Base-by-base conservation (phyloP, 1,140 invertebrate species). In the Bombus cullumanus region DNA sequence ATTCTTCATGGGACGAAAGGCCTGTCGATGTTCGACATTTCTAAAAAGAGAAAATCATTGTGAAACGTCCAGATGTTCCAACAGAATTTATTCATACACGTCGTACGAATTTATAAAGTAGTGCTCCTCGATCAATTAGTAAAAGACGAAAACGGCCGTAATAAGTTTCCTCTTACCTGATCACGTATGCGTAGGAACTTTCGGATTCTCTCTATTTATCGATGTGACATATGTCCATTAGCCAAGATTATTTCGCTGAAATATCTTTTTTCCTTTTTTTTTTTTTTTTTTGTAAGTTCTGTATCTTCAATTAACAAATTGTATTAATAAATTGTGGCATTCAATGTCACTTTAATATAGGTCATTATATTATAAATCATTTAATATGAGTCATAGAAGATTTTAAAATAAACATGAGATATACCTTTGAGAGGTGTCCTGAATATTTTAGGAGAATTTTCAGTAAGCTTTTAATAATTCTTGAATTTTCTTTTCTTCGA, bases 31-130 rank as follows among this genome's bases (percentile, higher is more conserved):
- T 62, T 77, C 57, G 57, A 41, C 75, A 79, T 79, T 79, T 79
- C 43, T 79, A 59, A 69, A 80, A 80, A 80, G 78, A 69, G 78
- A 80, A 80, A 80, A 79, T 79, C 13, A 37, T 80, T 69, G 78
- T 12, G 43, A 80, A 80, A 80, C 64, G 31, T 68, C 1, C 4
- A 22, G 43, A 34, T 8, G 37, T 2, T 57, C n/a, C 39, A 6
- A 53, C 5, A 6, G 5, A 80, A 53, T 53, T 53, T 53, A 53
- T 80, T n/a, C 43, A 53, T 10, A 28, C 25, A 18, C 6, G 41
- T 28, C 13, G 43, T 25, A 39, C 37, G 39, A 81, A 71, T 81
- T 69, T 81, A 81, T 69, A 43, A 57, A 39, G 28, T 47, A 28
- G 25, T 37, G 78, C 2, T 82, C n/a, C 39, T 37, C 41, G n/a